These are phyloP conservation scores for Galagoides demidoff DNA, from an alignment of 2,797 vertebrate genomes.

Conservation along the genomic window DNA sequence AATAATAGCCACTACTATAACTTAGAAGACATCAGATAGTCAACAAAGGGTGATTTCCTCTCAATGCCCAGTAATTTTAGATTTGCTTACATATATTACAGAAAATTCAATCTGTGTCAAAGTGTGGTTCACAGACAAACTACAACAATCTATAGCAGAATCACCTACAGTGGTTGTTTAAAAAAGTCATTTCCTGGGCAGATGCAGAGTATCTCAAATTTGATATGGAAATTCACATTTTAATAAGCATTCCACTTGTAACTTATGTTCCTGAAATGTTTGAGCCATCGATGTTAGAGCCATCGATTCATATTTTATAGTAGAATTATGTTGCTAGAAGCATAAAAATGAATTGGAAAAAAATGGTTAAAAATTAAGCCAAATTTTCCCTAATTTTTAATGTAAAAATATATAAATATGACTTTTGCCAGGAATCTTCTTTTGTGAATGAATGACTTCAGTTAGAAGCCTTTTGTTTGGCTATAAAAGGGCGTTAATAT, in stretches of 20 bases:
- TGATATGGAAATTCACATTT: constrained; percentile 51
- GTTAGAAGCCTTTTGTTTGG: constrained; percentile 73
- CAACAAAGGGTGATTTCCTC: not conserved
- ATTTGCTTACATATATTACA: not conserved
- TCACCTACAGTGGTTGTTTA: constrained; percentile 19
- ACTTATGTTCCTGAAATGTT: constrained; percentile 56
- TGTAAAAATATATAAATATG: constrained; percentile 57
- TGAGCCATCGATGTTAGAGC: constrained; percentile 13
- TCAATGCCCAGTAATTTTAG: not conserved
- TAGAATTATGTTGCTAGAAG: constrained; percentile 28
- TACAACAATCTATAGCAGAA: not conserved
- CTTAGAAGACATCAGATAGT: not conserved
- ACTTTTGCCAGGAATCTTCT: constrained; percentile 58
- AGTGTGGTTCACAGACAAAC: not conserved
- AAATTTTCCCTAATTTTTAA: constrained; percentile 59
- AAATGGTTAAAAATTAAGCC: constrained; percentile 24
- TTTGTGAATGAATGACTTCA: constrained; percentile 65
- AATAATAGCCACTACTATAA: not conserved
- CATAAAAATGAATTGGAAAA: constrained; percentile 50
- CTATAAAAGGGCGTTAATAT: constrained; percentile 81
- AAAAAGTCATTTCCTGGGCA: constrained; percentile 47
- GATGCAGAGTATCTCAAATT: constrained; percentile 2
- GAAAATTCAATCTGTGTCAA: not conserved
- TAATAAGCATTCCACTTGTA: constrained; percentile 57
- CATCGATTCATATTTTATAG: constrained; percentile 57